phyloP scores from a whole-genome alignment of 2,113 vertebrate species.

The Prunella himalayana region DNA sequence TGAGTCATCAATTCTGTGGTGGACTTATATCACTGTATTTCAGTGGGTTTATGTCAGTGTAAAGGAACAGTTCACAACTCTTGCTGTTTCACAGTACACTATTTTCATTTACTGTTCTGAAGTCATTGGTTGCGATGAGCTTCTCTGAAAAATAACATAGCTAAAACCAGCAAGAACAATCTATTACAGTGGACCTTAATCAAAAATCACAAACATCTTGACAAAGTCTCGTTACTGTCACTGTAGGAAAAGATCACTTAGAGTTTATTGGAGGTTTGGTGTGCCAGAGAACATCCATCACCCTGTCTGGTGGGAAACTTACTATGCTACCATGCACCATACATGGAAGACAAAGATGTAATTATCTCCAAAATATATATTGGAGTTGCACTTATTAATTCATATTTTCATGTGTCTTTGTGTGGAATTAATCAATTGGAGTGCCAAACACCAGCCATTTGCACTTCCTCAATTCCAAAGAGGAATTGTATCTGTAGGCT shows the following conservation, averaged over 20 bases:
- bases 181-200: background rate
- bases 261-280: background rate
- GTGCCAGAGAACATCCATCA: background rate
- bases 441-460: background rate
- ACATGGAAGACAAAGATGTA: background rate
- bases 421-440: background rate
- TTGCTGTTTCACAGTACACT: background rate
- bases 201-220: background rate
- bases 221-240: background rate
- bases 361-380: background rate
- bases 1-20: background rate
- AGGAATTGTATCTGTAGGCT: background rate
- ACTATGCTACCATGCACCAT: accelerated
- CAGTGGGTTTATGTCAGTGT: background rate
- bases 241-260: background rate
- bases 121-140: background rate
- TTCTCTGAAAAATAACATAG: background rate
- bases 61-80: background rate
- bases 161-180: background rate
- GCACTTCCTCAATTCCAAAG: background rate
- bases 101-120: background rate
- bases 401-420: background rate
- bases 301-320: background rate
- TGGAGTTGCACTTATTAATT: background rate
- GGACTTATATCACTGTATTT: background rate